Evolutionary conservation across 1,140 invertebrate genomes (phyloP).

Genomic region (Cydia fagiglandana): DNA sequence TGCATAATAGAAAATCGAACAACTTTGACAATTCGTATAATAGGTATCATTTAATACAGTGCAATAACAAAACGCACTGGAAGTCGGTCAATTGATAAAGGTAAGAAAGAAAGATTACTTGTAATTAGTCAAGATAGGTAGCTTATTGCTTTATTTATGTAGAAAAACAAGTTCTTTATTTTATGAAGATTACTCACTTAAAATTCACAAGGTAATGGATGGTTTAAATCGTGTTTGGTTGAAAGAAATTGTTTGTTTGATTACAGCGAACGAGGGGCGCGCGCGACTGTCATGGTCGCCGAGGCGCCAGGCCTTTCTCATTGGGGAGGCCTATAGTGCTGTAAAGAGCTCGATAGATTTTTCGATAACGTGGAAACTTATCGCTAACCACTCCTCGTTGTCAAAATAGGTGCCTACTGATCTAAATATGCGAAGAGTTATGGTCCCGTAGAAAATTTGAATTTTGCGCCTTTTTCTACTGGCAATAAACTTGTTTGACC

Average conservation of each 20-base stretch:
- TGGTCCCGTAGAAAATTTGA: too few species aligned
- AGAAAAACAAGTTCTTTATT: not conserved
- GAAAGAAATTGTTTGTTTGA: slow-evolving; percentile 35
- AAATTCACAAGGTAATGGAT: not conserved
- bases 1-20: not conserved
- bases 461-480: too few species aligned
- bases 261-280: slow-evolving; percentile 36
- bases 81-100: not conserved
- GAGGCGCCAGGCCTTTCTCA: slow-evolving; percentile 24
- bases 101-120: not conserved
- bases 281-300: slow-evolving; percentile 34
- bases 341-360: slow-evolving; percentile 8
- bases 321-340: slow-evolving; percentile 34
- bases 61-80: slow-evolving; percentile 5
- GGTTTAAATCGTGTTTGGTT: not conserved
- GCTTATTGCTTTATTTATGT: not conserved
- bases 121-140: not conserved
- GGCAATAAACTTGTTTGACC: too few species aligned
- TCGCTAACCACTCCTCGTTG: too few species aligned
- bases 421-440: too few species aligned
- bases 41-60: not conserved
- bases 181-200: not conserved
- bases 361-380: not conserved
- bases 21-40: not conserved
- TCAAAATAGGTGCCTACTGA: too few species aligned